These are phyloP conservation scores for Tipula vernalis DNA, from an alignment of 2,888 invertebrate species.

Conservation along the genomic window DNA sequence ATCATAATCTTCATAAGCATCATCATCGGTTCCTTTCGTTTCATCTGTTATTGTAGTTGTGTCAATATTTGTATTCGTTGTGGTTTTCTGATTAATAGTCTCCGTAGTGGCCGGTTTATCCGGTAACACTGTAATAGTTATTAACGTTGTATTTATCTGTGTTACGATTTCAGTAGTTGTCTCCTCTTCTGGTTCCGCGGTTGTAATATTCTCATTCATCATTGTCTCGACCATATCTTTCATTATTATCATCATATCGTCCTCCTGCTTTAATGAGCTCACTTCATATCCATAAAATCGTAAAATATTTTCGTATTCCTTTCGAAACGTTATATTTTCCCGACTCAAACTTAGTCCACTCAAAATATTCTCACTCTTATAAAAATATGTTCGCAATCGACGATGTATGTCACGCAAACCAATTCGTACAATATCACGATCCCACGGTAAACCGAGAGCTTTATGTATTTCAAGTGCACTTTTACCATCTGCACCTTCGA, in stretches of 20 bases:
- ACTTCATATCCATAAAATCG: conserved; percentile 68
- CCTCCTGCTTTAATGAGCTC: background rate
- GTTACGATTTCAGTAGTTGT: conserved; percentile 13
- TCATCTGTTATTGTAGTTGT: conserved; percentile 9
- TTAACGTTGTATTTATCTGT: conserved; percentile 10
- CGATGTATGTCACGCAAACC: conserved; percentile 75
- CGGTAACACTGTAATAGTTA: conserved; percentile 12
- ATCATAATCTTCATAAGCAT: conserved; percentile 7
- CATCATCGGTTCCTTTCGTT: background rate
- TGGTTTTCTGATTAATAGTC: conserved; percentile 13
- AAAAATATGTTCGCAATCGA: conserved; percentile 70
- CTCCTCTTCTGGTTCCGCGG: conserved; percentile 12
- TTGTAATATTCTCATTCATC: conserved; percentile 21
- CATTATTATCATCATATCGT: background rate
- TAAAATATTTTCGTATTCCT: conserved; percentile 59
- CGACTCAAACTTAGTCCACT: conserved; percentile 69
- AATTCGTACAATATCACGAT: conserved; percentile 57
- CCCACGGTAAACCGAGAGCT: conserved; percentile 56
- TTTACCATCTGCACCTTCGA: conserved; percentile 63
- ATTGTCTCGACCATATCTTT: conserved; percentile 14
- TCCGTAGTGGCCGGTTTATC: conserved; percentile 13
- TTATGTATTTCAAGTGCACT: conserved; percentile 60
- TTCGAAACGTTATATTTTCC: conserved; percentile 60
- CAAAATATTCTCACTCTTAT: conserved; percentile 61
- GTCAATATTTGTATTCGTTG: background rate